Evolutionary conservation across 2,888 invertebrate species (phyloP).

Genomic region (Tanypteryx hageni): DNA sequence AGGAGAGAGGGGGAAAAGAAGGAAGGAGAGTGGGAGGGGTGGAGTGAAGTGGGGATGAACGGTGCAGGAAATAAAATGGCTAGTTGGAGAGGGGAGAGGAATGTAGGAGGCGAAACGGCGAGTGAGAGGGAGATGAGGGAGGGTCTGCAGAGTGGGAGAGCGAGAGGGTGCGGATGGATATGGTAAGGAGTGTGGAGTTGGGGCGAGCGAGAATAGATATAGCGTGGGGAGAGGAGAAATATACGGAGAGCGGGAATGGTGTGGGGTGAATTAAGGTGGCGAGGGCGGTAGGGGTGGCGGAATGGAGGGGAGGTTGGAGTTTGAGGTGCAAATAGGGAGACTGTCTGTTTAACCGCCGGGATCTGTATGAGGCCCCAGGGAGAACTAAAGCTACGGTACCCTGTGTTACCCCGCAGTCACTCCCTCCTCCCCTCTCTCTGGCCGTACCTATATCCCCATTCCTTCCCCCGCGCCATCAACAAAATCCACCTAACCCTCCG

Average conservation of each 20-base stretch:
- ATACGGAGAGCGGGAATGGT: background rate
- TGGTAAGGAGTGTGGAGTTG: background rate
- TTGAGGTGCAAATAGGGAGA: conserved; percentile 56
- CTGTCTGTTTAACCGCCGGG: conserved; percentile 54
- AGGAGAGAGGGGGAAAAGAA: background rate
- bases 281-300: background rate
- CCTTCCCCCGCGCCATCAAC: conserved; percentile 9
- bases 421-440: background rate
- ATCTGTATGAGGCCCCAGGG: conserved; percentile 59
- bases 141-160: no score
- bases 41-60: background rate
- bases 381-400: conserved; percentile 42
- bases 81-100: background rate
- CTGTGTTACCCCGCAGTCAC: conserved; percentile 2
- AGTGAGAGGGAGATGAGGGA: no score
- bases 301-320: background rate
- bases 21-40: background rate
- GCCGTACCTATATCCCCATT: background rate
- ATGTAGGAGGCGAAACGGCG: background rate
- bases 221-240: background rate
- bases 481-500: background rate
- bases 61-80: background rate
- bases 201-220: background rate
- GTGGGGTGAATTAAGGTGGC: background rate
- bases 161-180: background rate